These are phyloP conservation scores for Epinephelus moara DNA, from an alignment of 2,113 vertebrate species.

Conservation along the genomic window DNA sequence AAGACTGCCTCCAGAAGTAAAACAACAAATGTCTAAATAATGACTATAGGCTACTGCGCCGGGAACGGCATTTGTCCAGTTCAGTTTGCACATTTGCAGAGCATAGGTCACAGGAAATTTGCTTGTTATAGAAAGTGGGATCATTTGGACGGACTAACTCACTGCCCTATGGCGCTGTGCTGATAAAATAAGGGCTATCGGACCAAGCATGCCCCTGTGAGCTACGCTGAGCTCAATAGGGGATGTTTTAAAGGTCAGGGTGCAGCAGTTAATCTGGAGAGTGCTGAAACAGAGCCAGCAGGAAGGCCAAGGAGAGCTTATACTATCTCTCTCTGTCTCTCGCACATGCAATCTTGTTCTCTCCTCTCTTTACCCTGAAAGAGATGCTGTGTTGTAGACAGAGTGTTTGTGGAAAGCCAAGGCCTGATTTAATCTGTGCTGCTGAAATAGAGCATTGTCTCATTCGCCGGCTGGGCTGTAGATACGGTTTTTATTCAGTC, in stretches of 20 bases:
- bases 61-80: conserved; percentile 10
- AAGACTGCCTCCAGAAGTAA: not conserved
- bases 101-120: conserved; percentile 29
- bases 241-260: conserved; percentile 76
- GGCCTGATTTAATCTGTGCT: conserved; percentile 65
- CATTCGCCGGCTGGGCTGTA: conserved; percentile 4
- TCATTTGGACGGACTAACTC: conserved; percentile 43
- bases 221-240: conserved; percentile 61
- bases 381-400: conserved; percentile 43
- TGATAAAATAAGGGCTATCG: conserved; percentile 66
- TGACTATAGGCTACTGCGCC: not conserved
- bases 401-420: conserved; percentile 50
- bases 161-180: conserved; percentile 15
- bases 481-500: conserved; percentile 31
- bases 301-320: conserved; percentile 45
- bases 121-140: conserved; percentile 48
- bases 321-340: conserved; percentile 1
- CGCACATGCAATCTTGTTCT: conserved; percentile 17
- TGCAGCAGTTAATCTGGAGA: conserved; percentile 75
- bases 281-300: conserved; percentile 60
- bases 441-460: conserved; percentile 57
- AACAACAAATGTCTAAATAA: not conserved
- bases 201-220: conserved; percentile 47
- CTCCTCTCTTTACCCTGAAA: conserved; percentile 41
- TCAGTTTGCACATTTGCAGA: conserved; percentile 22